phyloP scores from a whole-genome alignment of 2,113 vertebrate species.

The Seriola dumerili region DNA sequence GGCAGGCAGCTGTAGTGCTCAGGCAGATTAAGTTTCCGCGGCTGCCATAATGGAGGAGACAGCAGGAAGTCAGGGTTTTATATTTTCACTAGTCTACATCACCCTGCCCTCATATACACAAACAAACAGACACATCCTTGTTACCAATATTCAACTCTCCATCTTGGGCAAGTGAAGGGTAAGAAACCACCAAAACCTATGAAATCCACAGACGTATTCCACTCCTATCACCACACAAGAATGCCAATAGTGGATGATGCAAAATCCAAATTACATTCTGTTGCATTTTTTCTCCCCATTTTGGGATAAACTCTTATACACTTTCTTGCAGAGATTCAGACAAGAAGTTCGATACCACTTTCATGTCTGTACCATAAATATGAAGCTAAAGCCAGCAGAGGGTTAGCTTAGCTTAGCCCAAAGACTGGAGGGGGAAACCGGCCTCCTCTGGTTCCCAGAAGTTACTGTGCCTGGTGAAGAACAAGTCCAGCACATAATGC shows the following conservation, averaged over 20 bases:
- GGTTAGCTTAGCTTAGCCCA: not conserved
- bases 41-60: constrained; percentile 79
- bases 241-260: not conserved
- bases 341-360: not conserved
- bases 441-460: too few relatives aligned
- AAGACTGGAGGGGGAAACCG: not conserved
- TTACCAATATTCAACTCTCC: constrained; percentile 27
- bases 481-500: too few relatives aligned
- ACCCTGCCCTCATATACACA: constrained; percentile 60
- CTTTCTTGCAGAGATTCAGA: not conserved
- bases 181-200: constrained; percentile 28
- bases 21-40: constrained; percentile 81
- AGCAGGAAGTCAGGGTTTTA: constrained; percentile 83
- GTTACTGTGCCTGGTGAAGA: too few relatives aligned
- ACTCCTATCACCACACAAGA: not conserved
- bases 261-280: not conserved
- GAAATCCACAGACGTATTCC: not conserved
- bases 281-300: not conserved
- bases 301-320: not conserved
- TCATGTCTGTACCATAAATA: not conserved
- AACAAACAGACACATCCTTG: constrained; percentile 19
- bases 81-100: constrained; percentile 84
- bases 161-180: not conserved
- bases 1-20: constrained; percentile 58
- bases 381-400: not conserved